Evolutionary conservation across 2,113 vertebrate genomes (phyloP).

Genomic region (Toxotes chatareus): DNA sequence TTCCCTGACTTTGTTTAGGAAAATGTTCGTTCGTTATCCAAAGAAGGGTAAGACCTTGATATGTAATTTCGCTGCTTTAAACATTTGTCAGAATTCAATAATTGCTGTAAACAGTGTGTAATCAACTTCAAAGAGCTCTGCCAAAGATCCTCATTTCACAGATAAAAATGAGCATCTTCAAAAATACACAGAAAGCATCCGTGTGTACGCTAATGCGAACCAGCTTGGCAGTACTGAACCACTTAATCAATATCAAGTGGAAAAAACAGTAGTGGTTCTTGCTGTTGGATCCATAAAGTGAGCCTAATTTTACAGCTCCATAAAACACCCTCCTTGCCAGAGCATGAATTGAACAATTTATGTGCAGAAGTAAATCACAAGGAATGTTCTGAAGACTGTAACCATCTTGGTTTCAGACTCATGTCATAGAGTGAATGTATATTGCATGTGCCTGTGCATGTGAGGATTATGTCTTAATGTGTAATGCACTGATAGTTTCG

Average conservation of each 20-base stretch:
- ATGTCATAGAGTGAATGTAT: constrained; percentile 26
- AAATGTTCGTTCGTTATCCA: constrained; percentile 70
- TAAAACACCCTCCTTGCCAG: constrained; percentile 74
- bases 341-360: constrained; percentile 69
- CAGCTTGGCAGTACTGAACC: constrained; percentile 68
- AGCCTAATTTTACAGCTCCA: constrained; percentile 80
- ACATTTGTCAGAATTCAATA: constrained; percentile 83
- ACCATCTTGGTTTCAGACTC: constrained; percentile 42
- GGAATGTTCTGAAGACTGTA: constrained; percentile 39
- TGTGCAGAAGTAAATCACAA: constrained; percentile 69
- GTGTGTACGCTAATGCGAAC: constrained; percentile 65
- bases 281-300: constrained; percentile 79
- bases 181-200: constrained; percentile 43
- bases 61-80: constrained; percentile 80
- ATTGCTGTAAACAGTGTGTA: constrained; percentile 79
- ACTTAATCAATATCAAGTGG: constrained; percentile 78
- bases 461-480: constrained; percentile 24
- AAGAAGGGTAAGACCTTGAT: constrained; percentile 73
- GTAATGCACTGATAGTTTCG: neutral
- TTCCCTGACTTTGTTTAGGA: constrained; percentile 77
- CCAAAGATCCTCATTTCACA: constrained; percentile 69
- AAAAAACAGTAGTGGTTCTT: constrained; percentile 77
- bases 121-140: constrained; percentile 77
- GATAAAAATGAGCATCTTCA: constrained; percentile 79
- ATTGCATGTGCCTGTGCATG: constrained; percentile 18